phyloP scores from a whole-genome alignment of 2,797 vertebrate genomes.

The Paedocypris micromegethes region DNA sequence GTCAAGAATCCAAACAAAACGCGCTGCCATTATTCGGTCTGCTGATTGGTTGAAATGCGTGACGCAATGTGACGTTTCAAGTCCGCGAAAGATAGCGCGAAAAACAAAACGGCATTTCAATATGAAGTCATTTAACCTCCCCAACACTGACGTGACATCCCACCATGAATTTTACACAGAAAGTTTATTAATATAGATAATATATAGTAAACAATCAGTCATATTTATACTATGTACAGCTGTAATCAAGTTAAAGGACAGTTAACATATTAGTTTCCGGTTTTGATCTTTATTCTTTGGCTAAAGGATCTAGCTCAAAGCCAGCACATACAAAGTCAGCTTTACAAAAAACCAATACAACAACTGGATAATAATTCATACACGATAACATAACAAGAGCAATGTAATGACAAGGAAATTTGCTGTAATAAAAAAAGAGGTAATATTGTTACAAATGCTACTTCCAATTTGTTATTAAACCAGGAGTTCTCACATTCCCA shows the following conservation, averaged over 20 bases:
- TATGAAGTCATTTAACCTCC: too few species aligned
- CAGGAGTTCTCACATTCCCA: neutral
- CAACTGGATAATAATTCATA: slow-evolving; percentile 58
- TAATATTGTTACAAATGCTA: slow-evolving; percentile 74
- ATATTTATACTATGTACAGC: too few species aligned
- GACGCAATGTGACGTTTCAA: slow-evolving; percentile 6
- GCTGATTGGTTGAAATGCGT: slow-evolving; percentile 56
- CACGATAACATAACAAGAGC: slow-evolving; percentile 52
- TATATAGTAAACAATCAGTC: too few species aligned
- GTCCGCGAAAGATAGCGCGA: slow-evolving; percentile 55
- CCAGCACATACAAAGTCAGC: slow-evolving; percentile 54
- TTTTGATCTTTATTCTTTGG: slow-evolving; percentile 83
- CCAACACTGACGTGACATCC: too few species aligned
- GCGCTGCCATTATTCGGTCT: slow-evolving; percentile 34
- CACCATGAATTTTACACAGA: too few species aligned
- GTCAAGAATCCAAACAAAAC: slow-evolving; percentile 35
- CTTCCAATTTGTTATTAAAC: neutral
- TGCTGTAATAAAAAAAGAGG: slow-evolving; percentile 68
- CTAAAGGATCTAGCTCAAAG: slow-evolving; percentile 74
- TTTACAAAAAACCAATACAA: slow-evolving; percentile 56
- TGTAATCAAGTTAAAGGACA: neutral
- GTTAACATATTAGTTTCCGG: slow-evolving; percentile 51
- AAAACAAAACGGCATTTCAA: neutral
- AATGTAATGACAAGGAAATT: slow-evolving; percentile 28
- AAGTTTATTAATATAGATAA: too few species aligned